These are phyloP conservation scores for Pseudococcus viburni DNA, from an alignment of 2,888 invertebrate species.

Conservation along the genomic window DNA sequence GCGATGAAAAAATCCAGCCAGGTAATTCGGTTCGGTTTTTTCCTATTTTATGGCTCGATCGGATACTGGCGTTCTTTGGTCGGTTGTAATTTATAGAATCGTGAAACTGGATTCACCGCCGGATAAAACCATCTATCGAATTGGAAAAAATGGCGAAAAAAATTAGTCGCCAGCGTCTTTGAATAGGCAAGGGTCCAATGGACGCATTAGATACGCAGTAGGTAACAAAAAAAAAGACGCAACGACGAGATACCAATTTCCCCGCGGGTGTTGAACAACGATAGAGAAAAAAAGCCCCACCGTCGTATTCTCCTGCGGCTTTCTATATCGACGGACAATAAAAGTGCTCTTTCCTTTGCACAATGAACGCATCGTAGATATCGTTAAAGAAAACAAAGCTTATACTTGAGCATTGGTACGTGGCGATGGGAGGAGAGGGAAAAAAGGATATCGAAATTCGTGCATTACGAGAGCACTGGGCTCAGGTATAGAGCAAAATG, in stretches of 20 bases:
- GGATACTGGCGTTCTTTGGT: background rate
- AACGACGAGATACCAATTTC: constrained; percentile 28
- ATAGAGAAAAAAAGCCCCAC: constrained; percentile 15
- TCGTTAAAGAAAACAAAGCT: constrained; percentile 31
- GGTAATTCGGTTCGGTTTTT: constrained; percentile 37
- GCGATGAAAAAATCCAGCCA: background rate
- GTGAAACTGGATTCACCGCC: constrained; percentile 1
- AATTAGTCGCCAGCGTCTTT: constrained; percentile 40
- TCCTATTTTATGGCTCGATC: background rate
- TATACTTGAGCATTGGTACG: background rate
- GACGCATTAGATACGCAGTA: constrained; percentile 54
- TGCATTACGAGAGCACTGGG: background rate
- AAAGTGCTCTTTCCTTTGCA: constrained; percentile 44
- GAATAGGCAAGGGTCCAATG: constrained; percentile 42
- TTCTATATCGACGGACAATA: constrained; percentile 34
- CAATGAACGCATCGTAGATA: constrained; percentile 27
- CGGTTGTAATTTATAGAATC: constrained; percentile 12
- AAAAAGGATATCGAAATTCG: constrained; percentile 21
- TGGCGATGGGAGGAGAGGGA: background rate
- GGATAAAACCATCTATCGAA: constrained; percentile 4
- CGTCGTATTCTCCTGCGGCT: constrained; percentile 19
- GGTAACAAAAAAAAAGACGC: constrained; percentile 41
- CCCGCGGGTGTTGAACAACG: constrained; percentile 25
- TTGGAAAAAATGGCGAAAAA: constrained; percentile 33
- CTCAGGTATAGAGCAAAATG: constrained; percentile 8